Conservation (phyloP, 1,140 invertebrate genomes). For the Phortica variegata region DNA sequence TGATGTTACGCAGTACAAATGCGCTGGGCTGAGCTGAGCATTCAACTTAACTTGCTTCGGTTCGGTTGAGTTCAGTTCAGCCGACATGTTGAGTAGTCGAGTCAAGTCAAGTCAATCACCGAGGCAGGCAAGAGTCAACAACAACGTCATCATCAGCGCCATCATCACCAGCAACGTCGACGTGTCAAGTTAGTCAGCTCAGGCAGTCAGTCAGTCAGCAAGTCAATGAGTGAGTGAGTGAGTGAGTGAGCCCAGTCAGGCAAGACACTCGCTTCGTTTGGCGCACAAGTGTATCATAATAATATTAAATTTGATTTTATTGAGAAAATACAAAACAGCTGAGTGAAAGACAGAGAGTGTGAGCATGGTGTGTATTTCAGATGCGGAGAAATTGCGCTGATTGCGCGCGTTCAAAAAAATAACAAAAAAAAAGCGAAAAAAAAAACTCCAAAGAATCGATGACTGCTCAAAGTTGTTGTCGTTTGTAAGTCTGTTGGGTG, state of each 20-base stretch:
- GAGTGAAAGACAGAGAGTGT: constrained; percentile 23
- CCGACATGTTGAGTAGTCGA: no score
- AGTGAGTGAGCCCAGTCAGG: constrained; percentile 4
- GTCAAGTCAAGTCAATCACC: constrained; percentile 36
- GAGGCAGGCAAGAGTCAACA: constrained; percentile 5
- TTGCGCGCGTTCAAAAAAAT: constrained; percentile 22
- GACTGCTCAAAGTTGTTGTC: constrained; percentile 35
- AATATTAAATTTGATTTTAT: constrained; percentile 53
- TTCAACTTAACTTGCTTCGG: no score
- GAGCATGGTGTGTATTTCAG: constrained; percentile 11
- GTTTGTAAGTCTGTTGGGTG: constrained; percentile 3
- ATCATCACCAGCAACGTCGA: constrained; percentile 1
- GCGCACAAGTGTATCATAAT: constrained; percentile 52
- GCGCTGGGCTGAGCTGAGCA: no score
- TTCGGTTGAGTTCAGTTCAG: no score
- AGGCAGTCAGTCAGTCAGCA: constrained; percentile 11
- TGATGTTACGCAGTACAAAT: no score
- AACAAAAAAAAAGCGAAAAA: no score
- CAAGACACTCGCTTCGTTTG: constrained; percentile 43
- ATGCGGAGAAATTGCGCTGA: constrained; percentile 46
- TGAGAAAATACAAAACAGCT: neutral
- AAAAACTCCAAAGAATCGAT: constrained; percentile 41
- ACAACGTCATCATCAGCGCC: constrained; percentile 1
- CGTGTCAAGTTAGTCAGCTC: no score
- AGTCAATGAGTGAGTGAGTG: no score